These are phyloP conservation scores for Hystrix brachyura DNA, from an alignment of 2,113 vertebrate genomes.

Conservation along the genomic window DNA sequence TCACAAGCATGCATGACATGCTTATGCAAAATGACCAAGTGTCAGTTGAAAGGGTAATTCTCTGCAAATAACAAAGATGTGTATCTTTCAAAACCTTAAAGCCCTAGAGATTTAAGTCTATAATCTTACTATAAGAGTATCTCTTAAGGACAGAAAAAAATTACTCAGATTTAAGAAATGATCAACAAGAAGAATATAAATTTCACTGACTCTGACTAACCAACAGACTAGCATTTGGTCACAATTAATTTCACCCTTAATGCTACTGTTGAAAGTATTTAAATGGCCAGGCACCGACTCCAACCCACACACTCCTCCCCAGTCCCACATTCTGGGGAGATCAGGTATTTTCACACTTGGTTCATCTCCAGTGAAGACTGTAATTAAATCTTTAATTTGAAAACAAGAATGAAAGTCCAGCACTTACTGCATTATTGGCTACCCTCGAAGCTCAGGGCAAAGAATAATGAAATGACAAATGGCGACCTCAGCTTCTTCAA, in stretches of 20 bases:
- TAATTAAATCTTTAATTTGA: slow-evolving; percentile 82
- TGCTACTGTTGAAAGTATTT: slow-evolving; percentile 78
- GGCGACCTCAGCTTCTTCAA: slow-evolving; percentile 53
- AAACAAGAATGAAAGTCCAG: slow-evolving; percentile 74
- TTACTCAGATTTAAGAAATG: slow-evolving; percentile 20
- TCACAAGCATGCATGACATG: not conserved
- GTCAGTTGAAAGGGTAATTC: not conserved
- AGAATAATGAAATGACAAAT: slow-evolving; percentile 64
- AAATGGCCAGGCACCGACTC: slow-evolving; percentile 47
- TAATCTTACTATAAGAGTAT: slow-evolving; percentile 6
- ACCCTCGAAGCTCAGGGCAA: slow-evolving; percentile 54
- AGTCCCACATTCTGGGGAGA: slow-evolving; percentile 46
- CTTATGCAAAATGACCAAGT: not conserved
- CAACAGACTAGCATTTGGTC: slow-evolving; percentile 50
- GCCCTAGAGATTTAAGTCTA: not conserved
- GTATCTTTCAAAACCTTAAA: not conserved
- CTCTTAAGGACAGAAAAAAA: not conserved
- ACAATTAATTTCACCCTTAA: slow-evolving; percentile 64
- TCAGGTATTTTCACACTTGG: slow-evolving; percentile 79
- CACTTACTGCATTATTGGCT: not conserved
- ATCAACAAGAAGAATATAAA: slow-evolving; percentile 58
- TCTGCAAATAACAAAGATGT: not conserved
- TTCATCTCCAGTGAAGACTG: slow-evolving; percentile 79
- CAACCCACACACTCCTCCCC: slow-evolving; percentile 67
- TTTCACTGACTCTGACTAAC: slow-evolving; percentile 53